phyloP scores from a whole-genome alignment of 1,140 invertebrate species.

The Trachymyrmex cornetzi region DNA sequence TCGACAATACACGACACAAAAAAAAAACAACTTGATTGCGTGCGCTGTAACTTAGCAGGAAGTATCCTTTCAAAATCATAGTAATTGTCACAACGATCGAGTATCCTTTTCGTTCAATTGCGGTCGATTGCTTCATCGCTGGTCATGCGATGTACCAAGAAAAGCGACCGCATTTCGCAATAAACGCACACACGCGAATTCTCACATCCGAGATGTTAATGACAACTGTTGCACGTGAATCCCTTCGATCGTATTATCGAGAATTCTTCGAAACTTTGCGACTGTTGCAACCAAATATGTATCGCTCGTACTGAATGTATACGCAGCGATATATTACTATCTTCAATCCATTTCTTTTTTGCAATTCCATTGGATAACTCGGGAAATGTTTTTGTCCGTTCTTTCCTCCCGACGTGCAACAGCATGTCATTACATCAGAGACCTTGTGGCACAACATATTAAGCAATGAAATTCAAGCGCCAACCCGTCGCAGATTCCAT shows the following conservation, averaged over 20 bases:
- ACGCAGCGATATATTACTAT: conserved; percentile 24
- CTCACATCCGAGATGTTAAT: conserved; percentile 36
- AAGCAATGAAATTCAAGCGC: conserved; percentile 70
- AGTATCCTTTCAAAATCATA: conserved; percentile 49
- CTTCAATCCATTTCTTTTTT: conserved; percentile 34
- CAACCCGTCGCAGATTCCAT: conserved; percentile 61
- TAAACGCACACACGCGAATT: background rate
- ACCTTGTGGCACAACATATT: conserved; percentile 52
- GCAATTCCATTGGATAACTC: conserved; percentile 25
- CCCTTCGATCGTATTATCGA: background rate
- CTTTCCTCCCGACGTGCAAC: conserved; percentile 66
- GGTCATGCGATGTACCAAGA: conserved; percentile 33
- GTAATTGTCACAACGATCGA: conserved; percentile 36
- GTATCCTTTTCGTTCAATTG: conserved; percentile 25
- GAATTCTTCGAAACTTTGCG: background rate
- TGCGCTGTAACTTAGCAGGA: conserved; percentile 20
- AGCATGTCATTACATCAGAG: conserved; percentile 67
- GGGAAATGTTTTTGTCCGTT: conserved; percentile 57
- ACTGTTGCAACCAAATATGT: background rate
- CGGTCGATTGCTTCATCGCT: conserved; percentile 50
- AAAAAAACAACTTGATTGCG: conserved; percentile 20
- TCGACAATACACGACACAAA: background rate
- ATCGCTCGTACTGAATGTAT: background rate
- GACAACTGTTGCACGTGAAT: conserved; percentile 1
- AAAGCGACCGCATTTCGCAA: conserved; percentile 38